Conservation (phyloP, 2,113 vertebrate species). For the Cryptomyrus ogoouensis region DNA sequence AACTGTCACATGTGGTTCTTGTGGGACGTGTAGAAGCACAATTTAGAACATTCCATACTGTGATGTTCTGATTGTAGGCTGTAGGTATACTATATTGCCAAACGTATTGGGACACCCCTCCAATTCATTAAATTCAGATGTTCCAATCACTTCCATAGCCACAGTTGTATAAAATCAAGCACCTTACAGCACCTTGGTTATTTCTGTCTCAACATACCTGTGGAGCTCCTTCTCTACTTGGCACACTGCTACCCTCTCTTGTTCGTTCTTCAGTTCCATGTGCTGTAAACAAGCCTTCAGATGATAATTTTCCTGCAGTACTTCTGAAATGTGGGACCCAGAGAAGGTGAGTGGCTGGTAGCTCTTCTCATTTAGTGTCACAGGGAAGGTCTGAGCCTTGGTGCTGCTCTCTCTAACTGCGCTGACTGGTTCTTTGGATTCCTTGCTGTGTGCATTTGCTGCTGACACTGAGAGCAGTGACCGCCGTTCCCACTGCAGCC, state of each 20-base stretch:
- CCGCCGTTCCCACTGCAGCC: constrained; percentile 78
- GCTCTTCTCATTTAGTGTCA: constrained; percentile 54
- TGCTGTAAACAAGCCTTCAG: constrained; percentile 62
- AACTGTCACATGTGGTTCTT: not conserved
- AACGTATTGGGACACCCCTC: too few species aligned
- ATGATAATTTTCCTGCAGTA: constrained; percentile 72
- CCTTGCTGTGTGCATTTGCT: not conserved
- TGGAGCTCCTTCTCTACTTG: constrained; percentile 58
- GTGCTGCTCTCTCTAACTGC: not conserved
- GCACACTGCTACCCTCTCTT: constrained; percentile 52
- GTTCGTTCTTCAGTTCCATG: constrained; percentile 58
- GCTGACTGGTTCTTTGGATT: constrained; percentile 2
- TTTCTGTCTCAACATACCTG: constrained; percentile 55
- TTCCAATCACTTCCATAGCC: too few species aligned
- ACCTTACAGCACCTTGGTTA: too few species aligned
- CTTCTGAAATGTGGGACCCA: constrained; percentile 65
- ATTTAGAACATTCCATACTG: not conserved
- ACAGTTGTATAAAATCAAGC: too few species aligned
- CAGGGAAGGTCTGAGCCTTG: constrained; percentile 37
- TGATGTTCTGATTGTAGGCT: not conserved
- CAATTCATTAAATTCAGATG: too few species aligned
- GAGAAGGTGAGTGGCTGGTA: constrained; percentile 68
- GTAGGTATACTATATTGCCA: too few species aligned
- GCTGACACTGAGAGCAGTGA: constrained; percentile 57
- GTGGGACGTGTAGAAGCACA: not conserved